Base-by-base conservation (phyloP, 2,888 invertebrate species). In the Ochropleura plecta region DNA sequence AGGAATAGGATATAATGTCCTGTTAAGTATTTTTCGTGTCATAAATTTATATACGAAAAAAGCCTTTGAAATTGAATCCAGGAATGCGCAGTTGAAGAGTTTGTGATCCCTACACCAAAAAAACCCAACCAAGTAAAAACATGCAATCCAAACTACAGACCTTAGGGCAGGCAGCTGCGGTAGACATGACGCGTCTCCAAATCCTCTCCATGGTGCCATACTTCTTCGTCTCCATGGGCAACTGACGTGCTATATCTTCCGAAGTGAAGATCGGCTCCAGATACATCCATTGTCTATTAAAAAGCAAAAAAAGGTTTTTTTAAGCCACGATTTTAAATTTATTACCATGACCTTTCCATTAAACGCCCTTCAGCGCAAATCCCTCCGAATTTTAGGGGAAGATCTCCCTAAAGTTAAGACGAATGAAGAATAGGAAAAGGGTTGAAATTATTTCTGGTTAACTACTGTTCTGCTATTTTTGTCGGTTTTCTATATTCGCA, bases 241-340 rank as follows among this genome's bases (percentile, higher is more conserved):
- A 94, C 91, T 98, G 98, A 0, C 97, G 97, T 67, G 97, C 97
- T 78, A 98, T 98, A 90, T 98, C 98, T 86, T 98, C 98, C 8
- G 98, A 98, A 0, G 97, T 97, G 91, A 98, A 98, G 87, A 98
- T 98, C 0, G 98, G 98, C 90, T 98, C 98, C 89, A 98, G 91
- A 87, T 98, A 98, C 97, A 98, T 97, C 98, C 98, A 98, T 80
- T 98, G 97, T 84, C 98, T 98, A 82, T 7, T 49, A n/a, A n/a
- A 62, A 40, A 9, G 8, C 42, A n/a, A 8, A 42, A 72, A 9
- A 40, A 3, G 6, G 9, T 3, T 12, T 71, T 0, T 53, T 53
- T 16, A n/a, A 73, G 8, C 16, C 57, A 30, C 30, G 30, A 57
- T 30, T 16, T 6, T 4, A 30, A 59, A 57, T 0, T 5, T 5